Evolutionary conservation across 2,113 vertebrate genomes (phyloP).

Genomic region (Pithys albifrons): DNA sequence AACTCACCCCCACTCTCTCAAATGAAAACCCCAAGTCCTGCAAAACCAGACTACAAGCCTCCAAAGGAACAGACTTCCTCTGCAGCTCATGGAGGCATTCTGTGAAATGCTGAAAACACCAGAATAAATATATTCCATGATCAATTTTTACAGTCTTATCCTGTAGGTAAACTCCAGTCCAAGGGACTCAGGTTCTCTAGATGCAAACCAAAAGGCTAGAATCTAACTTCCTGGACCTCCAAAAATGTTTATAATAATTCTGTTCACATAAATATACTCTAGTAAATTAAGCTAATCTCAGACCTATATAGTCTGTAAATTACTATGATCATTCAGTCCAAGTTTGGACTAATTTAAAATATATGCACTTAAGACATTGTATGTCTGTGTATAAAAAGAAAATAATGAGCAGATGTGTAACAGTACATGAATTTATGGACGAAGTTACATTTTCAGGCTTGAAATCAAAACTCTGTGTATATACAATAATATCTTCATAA

Average conservation of each 20-base stretch:
- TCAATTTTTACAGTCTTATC: background rate
- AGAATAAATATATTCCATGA: background rate
- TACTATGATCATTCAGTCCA: background rate
- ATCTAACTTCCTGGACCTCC: background rate
- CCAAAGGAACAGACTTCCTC: background rate
- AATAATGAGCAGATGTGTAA: background rate
- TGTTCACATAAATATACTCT: background rate
- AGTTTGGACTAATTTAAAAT: background rate
- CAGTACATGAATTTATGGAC: background rate
- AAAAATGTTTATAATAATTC: background rate
- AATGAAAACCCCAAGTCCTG: background rate
- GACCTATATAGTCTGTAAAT: background rate
- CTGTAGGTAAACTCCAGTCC: background rate
- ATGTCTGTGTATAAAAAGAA: background rate
- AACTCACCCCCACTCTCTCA: background rate
- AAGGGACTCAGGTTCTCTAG: background rate
- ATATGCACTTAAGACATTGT: background rate
- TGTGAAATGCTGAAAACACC: background rate
- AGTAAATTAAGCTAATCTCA: too few relatives aligned
- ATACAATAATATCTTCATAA: background rate
- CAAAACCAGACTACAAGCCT: background rate
- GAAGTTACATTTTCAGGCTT: background rate
- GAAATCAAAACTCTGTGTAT: background rate
- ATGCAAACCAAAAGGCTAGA: background rate
- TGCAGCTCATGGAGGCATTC: background rate